Base-by-base conservation (phyloP, 2,888 invertebrate genomes). In the Argyresthia albistria region DNA sequence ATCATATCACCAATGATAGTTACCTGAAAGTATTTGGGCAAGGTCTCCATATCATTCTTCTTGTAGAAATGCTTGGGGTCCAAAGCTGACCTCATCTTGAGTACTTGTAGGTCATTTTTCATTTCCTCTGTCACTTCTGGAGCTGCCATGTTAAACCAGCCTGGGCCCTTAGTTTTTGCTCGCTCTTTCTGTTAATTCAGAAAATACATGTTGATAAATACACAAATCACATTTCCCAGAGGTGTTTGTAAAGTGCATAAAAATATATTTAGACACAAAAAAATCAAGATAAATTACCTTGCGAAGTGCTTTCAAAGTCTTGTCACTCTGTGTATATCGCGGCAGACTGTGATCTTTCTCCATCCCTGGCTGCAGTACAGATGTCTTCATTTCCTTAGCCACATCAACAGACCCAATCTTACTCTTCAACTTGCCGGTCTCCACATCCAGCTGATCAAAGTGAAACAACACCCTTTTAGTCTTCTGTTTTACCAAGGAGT, bases 31-130 rank as follows among this genome's bases (percentile, higher is more conserved):
- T 95, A 98, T 80, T 98, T 98, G 0, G 98, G 98, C 37, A 96
- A 68, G 1, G 91, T 92, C 80, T 94, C 93, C 60, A 93, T 88
- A 68, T 97, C 96, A 73, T 96, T 97, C 66, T 95, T 95, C 77
- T 98, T 98, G 82, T 98, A 99, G 81, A 98, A 98, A 60, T 93
- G 93, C 74, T 97, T 97, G 0, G 97, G 96, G 83, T 99, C 94
- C 10, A 98, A 79, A 0, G 91, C 95, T 0, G 95, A 94, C 63
- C 99, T 91, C 97, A 99, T 97, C 80, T 96, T 94, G 1, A 99
- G 82, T 10, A 98, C 88, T 81, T 95, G 92, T 10, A 99, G 86
- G 76, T 99, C 98, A 67, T 93, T 93, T 75, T 93, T 93, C 48
- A 94, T 80, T 73, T 98, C 97, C 35, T 96, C 94, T 0, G 96